Evolutionary conservation across 2,888 invertebrate species (phyloP).

Genomic region (Agrotis clavis): DNA sequence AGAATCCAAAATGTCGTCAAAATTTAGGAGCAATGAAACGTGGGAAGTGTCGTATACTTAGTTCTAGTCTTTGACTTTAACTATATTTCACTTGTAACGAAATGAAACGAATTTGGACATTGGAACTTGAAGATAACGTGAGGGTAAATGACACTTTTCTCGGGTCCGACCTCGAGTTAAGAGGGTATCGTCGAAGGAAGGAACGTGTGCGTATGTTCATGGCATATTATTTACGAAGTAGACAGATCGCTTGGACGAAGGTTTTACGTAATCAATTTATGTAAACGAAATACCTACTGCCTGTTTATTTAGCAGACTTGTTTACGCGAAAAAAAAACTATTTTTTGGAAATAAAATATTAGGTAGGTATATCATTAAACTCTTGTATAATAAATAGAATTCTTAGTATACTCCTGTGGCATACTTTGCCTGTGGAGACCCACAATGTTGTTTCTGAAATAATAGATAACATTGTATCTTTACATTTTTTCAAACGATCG

Average conservation of each 20-base stretch:
- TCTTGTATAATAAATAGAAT: no score
- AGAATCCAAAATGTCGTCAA: constrained; percentile 48
- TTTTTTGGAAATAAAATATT: background rate
- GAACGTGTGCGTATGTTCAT: constrained; percentile 61
- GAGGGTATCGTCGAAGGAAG: constrained; percentile 67
- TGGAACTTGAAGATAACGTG: constrained; percentile 73
- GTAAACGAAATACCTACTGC: constrained; percentile 28
- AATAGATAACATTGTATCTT: background rate
- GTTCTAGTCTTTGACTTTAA: constrained; percentile 67
- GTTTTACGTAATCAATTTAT: constrained; percentile 60
- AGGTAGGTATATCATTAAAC: no score
- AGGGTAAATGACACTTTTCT: constrained; percentile 74
- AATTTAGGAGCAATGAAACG: constrained; percentile 65
- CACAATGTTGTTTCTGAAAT: background rate
- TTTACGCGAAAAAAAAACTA: background rate
- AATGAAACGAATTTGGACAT: constrained; percentile 76
- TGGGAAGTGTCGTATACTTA: constrained; percentile 64
- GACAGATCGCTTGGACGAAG: constrained; percentile 62
- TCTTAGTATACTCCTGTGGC: no score
- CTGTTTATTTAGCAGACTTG: constrained; percentile 17
- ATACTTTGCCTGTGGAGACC: no score
- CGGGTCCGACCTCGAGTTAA: constrained; percentile 70
- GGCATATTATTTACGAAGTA: constrained; percentile 66
- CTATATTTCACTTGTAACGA: constrained; percentile 75
- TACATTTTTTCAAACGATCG: constrained; percentile 1